Base-by-base conservation (phyloP, 2,888 invertebrate species). In the Ferdinandea cuprea region DNA sequence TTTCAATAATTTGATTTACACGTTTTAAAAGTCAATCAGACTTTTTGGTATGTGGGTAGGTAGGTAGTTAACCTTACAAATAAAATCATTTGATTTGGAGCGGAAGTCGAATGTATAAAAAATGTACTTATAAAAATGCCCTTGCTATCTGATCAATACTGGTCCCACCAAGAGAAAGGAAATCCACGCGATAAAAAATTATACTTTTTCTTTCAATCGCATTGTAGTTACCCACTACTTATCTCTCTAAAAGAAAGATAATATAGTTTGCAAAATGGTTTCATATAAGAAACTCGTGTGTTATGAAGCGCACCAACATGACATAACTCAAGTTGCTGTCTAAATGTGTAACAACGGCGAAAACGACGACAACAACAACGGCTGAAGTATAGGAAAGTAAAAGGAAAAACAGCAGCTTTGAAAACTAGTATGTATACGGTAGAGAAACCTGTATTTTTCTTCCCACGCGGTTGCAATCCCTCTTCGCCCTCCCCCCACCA, bases 361-460 rank as follows among this genome's bases (percentile, higher is more conserved):
- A 56, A 13, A 44, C 30, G 19, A 9, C 35, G n/a, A 13, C 50
- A 32, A 8, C 68, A 37, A 19, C 44, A 68, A 65, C 56, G 2
- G 35, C 28, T 50, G 42, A 48, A 30, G 21, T 52, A 37, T 72
- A 77, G 72, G 77, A 83, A 83, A 83, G 83, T 83, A 83, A 83
- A 83, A 83, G 77, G 83, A 77, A 83, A 83, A 77, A 66, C 66
- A 50, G 9, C 59, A 50, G 9, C 59, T 52, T 54, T 63, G 19
- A 30, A 74, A 74, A 58, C 63, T 50, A 21, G 52, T 58, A 59
- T 40, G 58, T 58, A 59, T 40, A 58, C 61, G 52, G 48, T 77
- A 72, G 78, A 66, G 77, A 83, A 83, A 83, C 83, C 77, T 83
- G 83, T 83, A 77, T 83, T 77, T 77, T 77, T 72, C 83, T 83